Evolutionary conservation across 2,888 invertebrate genomes (phyloP).

Genomic region (Nomada hirtipes): DNA sequence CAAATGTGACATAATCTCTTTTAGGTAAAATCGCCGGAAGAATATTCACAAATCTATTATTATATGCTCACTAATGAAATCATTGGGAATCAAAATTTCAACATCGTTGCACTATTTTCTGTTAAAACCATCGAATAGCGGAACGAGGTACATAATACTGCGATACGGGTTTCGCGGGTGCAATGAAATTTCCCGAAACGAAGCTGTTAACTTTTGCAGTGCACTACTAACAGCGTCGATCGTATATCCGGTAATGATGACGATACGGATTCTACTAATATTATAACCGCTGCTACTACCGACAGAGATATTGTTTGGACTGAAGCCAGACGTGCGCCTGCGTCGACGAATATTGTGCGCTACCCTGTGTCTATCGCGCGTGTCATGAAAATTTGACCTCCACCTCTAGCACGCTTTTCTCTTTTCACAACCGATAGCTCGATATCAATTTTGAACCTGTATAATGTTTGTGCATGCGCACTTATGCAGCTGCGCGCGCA

Average conservation of each 20-base stretch:
- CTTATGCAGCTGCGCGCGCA: neutral
- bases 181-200: neutral
- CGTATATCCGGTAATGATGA: conserved; percentile 51
- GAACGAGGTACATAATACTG: neutral
- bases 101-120: neutral
- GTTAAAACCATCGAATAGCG: neutral
- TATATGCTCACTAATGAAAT: no score
- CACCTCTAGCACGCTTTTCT: conserved; percentile 28
- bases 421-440: conserved; percentile 47
- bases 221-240: conserved; percentile 63
- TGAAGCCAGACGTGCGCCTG: conserved; percentile 82
- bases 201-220: conserved; percentile 1
- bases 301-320: conserved; percentile 81
- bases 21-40: conserved; percentile 19
- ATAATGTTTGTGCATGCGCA: conserved; percentile 33
- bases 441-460: conserved; percentile 54
- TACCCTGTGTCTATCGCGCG: conserved; percentile 58
- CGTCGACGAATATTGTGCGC: conserved; percentile 67
- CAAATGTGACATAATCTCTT: conserved; percentile 51
- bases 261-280: conserved; percentile 77
- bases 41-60: neutral
- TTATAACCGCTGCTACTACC: conserved; percentile 74
- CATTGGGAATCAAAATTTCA: neutral
- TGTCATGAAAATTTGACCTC: conserved; percentile 55
- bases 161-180: neutral